These are phyloP conservation scores for Drymodes brunneopygia DNA, from an alignment of 2,113 vertebrate genomes.

Conservation along the genomic window DNA sequence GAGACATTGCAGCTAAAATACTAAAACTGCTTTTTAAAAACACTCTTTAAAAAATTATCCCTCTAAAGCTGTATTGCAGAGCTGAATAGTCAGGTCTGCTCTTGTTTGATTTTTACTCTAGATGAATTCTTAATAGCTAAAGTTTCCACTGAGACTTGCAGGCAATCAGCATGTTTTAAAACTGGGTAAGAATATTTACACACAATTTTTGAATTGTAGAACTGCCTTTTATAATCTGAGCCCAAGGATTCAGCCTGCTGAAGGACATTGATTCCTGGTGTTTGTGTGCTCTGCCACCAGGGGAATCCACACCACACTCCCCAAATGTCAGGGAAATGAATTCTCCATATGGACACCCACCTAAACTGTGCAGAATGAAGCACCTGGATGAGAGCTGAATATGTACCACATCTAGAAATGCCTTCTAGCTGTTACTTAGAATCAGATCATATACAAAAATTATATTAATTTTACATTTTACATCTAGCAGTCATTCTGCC, in stretches of 20 bases:
- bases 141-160: neutral
- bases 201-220: neutral
- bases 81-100: neutral
- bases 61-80: neutral
- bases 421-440: neutral
- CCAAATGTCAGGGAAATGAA: neutral
- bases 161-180: neutral
- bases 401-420: neutral
- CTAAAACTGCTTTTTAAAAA: neutral
- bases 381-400: neutral
- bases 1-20: neutral
- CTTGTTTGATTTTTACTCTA: neutral
- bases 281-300: neutral
- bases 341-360: fast-evolving
- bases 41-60: neutral
- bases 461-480: neutral
- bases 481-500: neutral
- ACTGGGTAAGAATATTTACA: neutral
- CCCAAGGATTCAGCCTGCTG: neutral
- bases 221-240: neutral
- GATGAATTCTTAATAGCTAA: neutral
- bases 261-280: neutral
- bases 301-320: fast-evolving
- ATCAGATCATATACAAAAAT: neutral
- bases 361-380: no score